phyloP scores from a whole-genome alignment of 2,113 vertebrate species.

The Indri indri region DNA sequence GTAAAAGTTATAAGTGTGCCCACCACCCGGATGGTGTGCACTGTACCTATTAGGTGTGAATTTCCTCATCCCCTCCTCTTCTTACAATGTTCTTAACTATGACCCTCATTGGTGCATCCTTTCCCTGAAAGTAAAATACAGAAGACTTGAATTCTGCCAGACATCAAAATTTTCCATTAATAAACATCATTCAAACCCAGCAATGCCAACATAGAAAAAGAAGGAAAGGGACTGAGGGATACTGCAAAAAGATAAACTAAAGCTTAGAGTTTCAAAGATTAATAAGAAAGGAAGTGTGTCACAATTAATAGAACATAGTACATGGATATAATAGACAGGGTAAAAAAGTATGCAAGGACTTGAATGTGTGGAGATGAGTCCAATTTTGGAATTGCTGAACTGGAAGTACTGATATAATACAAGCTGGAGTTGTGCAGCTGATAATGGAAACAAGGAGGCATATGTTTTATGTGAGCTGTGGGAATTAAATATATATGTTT shows the following conservation, averaged over 20 bases:
- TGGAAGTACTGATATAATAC: background rate
- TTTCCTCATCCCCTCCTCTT: too few relatives aligned
- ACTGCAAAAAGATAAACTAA: background rate
- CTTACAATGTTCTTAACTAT: background rate
- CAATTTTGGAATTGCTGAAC: background rate
- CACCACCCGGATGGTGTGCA: too few relatives aligned
- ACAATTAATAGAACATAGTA: background rate
- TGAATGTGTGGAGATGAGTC: background rate
- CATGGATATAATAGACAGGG: background rate
- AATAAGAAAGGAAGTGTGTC: background rate
- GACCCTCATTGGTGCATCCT: background rate
- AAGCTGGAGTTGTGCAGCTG: background rate
- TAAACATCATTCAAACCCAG: background rate
- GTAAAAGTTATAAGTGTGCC: too few relatives aligned
- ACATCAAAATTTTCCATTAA: background rate
- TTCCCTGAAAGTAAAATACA: background rate
- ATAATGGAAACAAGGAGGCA: background rate
- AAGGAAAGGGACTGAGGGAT: background rate
- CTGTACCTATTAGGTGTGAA: too few relatives aligned
- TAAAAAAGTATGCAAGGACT: background rate
- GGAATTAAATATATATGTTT: background rate
- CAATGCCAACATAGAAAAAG: background rate
- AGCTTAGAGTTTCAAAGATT: background rate
- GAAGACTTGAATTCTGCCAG: background rate
- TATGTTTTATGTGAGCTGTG: background rate